Evolutionary conservation across 1,140 invertebrate species (phyloP), one percentile per base, ranked within the genome.

Genomic region (Meloidogyne floridensis): DNA sequence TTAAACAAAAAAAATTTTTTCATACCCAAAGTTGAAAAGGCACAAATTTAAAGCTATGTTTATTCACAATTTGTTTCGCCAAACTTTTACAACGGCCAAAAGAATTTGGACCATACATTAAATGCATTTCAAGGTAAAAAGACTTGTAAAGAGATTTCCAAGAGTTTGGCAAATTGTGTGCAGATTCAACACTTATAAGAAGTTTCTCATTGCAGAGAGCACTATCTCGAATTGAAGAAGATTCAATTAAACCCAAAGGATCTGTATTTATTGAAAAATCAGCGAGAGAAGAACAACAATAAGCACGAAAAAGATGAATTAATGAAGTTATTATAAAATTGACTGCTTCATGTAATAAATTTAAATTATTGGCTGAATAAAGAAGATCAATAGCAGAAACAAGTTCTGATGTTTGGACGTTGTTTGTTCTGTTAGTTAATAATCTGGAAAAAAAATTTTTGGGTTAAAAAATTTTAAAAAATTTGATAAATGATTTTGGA

Each of bases 81-180:
- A 13, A 15, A 74, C 56, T 75, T 20, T 43, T 65, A 32, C 71
- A 42, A 18, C 20, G 74, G 13, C 83, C 77, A 43, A 77, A 86
- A n/a, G 82, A 84, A 20, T 83, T 83, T 15, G 82, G 70, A 10
- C 83, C 83, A 80, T 85, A 82, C 83, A 84, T 84, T 18, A 84
- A 56, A 77, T 82, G 77, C 32, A 72, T 77, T 70, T 84, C 83
- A 7, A 85, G 43, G 69, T 47, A 84, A 73, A 75, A 84, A 15
- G 51, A 20, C 59, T 77, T 76, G 72, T 84, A 84, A 5, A 83
- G 65, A 10, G 53, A 18, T 9, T 59, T 20, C 83, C 83, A 84
- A 18, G 32, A 53, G 4, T 9, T 65, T 3, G 83, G 84, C 13
- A 84, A 42, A 56, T 84, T 84, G 59, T 84, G 83, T 9, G 76